These are phyloP conservation scores for Ageneiosus marmoratus DNA, from an alignment of 2,113 vertebrate species.

Conservation along the genomic window DNA sequence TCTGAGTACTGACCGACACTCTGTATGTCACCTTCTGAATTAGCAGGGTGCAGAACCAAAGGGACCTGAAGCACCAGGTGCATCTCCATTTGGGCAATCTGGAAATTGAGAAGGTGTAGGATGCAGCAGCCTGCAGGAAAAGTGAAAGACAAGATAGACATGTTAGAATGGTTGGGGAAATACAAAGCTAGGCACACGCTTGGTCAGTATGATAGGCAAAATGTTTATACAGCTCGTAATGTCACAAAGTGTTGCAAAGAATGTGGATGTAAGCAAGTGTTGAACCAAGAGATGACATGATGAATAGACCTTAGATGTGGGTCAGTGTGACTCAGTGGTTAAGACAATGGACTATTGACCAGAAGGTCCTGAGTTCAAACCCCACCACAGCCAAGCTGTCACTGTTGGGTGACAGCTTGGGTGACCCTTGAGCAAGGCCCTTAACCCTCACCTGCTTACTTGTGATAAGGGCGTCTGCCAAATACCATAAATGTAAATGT, in stretches of 20 bases:
- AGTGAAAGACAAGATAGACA: neutral
- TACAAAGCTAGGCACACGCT: neutral
- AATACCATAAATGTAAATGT: too few species aligned
- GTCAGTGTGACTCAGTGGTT: too few species aligned
- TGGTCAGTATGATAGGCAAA: neutral
- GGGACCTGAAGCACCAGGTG: neutral
- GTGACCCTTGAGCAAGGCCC: too few species aligned
- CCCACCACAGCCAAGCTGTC: too few species aligned
- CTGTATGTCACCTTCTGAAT: neutral
- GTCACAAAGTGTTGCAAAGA: too few species aligned
- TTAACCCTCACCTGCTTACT: too few species aligned
- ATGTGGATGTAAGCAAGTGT: too few species aligned
- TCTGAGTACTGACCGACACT: neutral
- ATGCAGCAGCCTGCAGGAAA: neutral
- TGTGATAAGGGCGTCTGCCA: too few species aligned
- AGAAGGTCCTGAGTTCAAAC: too few species aligned
- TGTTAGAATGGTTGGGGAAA: neutral
- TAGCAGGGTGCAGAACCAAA: neutral
- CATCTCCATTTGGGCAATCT: neutral
- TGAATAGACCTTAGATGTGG: neutral
- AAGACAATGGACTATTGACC: too few species aligned
- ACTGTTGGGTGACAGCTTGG: too few species aligned
- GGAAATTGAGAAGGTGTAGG: neutral
- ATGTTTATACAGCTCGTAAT: too few species aligned
- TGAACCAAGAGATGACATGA: neutral